Conservation (phyloP, 2,797 vertebrate species). For the Poecilia picta region DNA sequence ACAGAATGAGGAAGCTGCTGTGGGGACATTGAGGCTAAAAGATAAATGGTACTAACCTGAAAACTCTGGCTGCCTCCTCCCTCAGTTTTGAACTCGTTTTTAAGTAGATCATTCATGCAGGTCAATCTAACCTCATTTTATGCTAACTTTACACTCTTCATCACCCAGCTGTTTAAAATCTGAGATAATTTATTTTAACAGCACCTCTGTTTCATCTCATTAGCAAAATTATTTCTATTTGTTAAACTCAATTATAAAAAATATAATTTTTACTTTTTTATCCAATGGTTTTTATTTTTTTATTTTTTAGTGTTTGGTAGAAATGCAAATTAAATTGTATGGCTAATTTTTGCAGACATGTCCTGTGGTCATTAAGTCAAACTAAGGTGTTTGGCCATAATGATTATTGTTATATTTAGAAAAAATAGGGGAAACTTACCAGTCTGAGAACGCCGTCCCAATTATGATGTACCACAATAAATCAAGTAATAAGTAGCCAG, state of each 20-base stretch:
- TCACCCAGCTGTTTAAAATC: slow-evolving; percentile 34
- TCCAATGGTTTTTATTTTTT: background rate
- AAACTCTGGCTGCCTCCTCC: slow-evolving; percentile 52
- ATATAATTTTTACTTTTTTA: background rate
- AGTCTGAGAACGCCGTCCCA: background rate
- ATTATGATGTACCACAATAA: background rate
- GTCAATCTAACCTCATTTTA: slow-evolving; percentile 54
- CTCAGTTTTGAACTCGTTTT: slow-evolving; percentile 31
- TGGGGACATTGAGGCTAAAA: slow-evolving; percentile 31
- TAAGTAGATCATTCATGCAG: slow-evolving; percentile 61
- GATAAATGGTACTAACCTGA: slow-evolving; percentile 62
- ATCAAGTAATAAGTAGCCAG: too few species aligned
- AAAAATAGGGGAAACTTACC: background rate
- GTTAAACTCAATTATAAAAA: background rate
- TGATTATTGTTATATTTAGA: background rate
- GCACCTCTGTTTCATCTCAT: background rate
- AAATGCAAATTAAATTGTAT: background rate
- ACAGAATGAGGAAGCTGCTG: slow-evolving; percentile 63
- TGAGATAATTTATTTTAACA: background rate
- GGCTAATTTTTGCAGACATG: background rate
- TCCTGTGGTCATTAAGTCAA: background rate
- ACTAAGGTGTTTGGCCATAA: background rate
- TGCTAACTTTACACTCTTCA: slow-evolving; percentile 44
- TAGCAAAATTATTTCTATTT: background rate
- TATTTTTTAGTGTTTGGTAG: background rate